Evolutionary conservation across 2,888 invertebrate genomes (phyloP).

Genomic region (Dryobotodes eremita): DNA sequence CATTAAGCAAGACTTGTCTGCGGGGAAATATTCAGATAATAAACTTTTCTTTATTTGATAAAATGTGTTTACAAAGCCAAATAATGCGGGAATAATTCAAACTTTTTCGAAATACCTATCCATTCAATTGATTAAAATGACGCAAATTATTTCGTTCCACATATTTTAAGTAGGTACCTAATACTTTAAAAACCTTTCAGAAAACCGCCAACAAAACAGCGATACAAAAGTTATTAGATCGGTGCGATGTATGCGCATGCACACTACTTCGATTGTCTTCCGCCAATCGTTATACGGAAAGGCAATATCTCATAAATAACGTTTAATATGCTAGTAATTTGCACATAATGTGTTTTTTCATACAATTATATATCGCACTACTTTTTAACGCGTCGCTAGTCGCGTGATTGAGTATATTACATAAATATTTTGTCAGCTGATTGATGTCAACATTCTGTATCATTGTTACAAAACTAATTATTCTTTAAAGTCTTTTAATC

Average conservation of each 20-base stretch:
- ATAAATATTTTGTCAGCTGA: slow-evolving; percentile 29
- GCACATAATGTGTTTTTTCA: slow-evolving; percentile 58
- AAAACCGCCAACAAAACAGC: not conserved
- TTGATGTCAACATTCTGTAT: slow-evolving; percentile 4
- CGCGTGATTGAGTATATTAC: slow-evolving; percentile 43
- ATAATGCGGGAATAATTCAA: not conserved
- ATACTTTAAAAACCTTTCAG: not conserved
- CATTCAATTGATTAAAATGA: slow-evolving; percentile 13
- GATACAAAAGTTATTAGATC: slow-evolving; percentile 18
- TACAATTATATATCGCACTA: slow-evolving; percentile 40
- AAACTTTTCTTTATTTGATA: not conserved
- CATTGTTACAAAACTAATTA: not conserved
- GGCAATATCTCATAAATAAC: slow-evolving; percentile 62
- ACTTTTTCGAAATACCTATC: not conserved
- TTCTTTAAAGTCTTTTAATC: not conserved
- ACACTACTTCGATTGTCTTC: slow-evolving; percentile 62
- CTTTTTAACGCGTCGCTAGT: slow-evolving; percentile 38
- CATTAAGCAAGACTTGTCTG: not conserved
- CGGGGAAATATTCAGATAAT: not conserved
- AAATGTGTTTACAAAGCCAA: not conserved
- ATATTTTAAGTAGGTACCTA: not conserved
- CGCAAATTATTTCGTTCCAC: slow-evolving; percentile 25
- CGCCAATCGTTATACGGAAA: slow-evolving; percentile 69
- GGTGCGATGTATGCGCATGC: slow-evolving; percentile 47
- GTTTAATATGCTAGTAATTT: slow-evolving; percentile 54